A percentile compares a stretch with the other conserved stretches of the same genome.
These are phyloP conservation scores for Prinia subflava DNA, from an alignment of 2,113 vertebrate genomes.

Conservation along the genomic window DNA sequence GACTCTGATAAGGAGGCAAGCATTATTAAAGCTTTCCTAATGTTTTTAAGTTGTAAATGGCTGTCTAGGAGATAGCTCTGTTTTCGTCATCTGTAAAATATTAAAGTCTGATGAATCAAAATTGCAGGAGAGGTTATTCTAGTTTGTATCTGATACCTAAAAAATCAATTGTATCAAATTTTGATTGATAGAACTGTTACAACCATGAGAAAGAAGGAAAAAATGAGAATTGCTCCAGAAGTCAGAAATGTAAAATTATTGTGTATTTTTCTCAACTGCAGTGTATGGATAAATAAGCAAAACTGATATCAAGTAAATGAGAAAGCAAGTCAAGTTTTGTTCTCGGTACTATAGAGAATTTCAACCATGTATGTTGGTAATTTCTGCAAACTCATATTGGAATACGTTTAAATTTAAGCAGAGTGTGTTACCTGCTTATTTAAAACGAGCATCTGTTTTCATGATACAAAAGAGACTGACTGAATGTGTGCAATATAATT, in stretches of 20 bases:
- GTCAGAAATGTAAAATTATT: not conserved
- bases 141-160: not conserved
- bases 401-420: not conserved
- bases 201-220: not conserved
- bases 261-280: not conserved
- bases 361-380: not conserved
- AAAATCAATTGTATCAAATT: not conserved
- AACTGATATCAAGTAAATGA: not conserved
- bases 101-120: not conserved
- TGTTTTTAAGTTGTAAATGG: slow-evolving; percentile 18
- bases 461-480: not conserved
- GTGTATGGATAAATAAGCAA: not conserved
- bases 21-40: slow-evolving; percentile 40
- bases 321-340: not conserved
- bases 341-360: not conserved
- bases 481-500: not conserved
- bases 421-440: not conserved
- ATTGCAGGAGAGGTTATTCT: not conserved
- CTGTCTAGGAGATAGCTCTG: not conserved
- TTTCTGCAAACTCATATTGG: not conserved
- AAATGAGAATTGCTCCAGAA: not conserved
- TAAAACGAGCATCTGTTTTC: not conserved
- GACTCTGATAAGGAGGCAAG: not conserved
- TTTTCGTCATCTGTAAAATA: not conserved
- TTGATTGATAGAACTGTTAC: not conserved